Evolutionary conservation across 2,888 invertebrate genomes (phyloP).

Genomic region (Taenaris catops): DNA sequence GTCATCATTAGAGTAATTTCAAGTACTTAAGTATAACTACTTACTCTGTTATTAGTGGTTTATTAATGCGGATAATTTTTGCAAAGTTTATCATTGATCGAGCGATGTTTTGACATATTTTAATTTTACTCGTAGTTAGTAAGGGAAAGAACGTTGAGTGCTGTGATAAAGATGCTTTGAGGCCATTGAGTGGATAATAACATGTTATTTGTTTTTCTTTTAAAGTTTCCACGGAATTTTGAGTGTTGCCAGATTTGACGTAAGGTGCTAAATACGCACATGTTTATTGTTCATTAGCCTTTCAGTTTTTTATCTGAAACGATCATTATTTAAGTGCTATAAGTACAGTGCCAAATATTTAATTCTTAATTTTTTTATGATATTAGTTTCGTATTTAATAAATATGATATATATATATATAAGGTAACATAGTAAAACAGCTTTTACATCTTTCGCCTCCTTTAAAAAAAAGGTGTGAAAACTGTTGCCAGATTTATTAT

Average conservation of each 20-base stretch:
- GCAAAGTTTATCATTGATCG: too few relatives aligned
- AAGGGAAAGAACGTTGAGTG: slow-evolving; percentile 53
- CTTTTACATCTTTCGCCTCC: slow-evolving; percentile 68
- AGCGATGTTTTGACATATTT: too few relatives aligned
- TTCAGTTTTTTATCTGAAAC: slow-evolving; percentile 1
- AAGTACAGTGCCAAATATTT: slow-evolving; percentile 36
- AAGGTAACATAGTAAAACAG: slow-evolving; percentile 51
- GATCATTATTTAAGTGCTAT: slow-evolving; percentile 6
- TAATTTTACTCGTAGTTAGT: slow-evolving; percentile 40
- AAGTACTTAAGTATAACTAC: too few relatives aligned
- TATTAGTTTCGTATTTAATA: slow-evolving; percentile 28
- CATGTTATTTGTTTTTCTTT: slow-evolving; percentile 2
- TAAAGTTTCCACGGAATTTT: slow-evolving; percentile 6
- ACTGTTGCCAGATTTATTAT: slow-evolving; percentile 71
- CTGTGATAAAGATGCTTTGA: slow-evolving; percentile 67
- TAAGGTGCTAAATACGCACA: slow-evolving; percentile 25
- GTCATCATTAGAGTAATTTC: too few relatives aligned
- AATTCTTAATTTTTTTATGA: slow-evolving; percentile 31
- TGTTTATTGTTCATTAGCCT: slow-evolving; percentile 8
- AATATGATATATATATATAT: slow-evolving; percentile 33
- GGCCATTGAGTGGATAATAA: slow-evolving; percentile 35
- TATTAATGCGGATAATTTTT: too few relatives aligned
- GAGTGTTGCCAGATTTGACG: slow-evolving; percentile 15
- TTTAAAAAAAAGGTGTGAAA: slow-evolving; percentile 54
- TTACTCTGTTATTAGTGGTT: too few relatives aligned